phyloP scores from a whole-genome alignment of 64 coral and sea anemone species.

The Montipora capricornis region DNA sequence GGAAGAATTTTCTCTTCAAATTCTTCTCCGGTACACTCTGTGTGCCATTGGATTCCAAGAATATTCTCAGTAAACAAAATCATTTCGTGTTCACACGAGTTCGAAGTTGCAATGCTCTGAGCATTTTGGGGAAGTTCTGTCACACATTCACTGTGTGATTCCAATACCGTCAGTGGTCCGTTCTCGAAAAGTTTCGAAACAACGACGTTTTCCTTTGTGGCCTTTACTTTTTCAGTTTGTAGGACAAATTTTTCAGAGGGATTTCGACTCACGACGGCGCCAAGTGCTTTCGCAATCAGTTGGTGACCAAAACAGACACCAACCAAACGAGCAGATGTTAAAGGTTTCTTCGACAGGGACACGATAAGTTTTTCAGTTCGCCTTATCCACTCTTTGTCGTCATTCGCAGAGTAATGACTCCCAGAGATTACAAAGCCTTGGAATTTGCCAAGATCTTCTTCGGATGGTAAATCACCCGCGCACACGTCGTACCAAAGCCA shows the following conservation, averaged over 20 bases:
- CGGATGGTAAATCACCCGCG: slow-evolving; percentile 50
- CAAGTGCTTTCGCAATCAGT: slow-evolving; percentile 72
- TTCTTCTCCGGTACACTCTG: slow-evolving; percentile 41
- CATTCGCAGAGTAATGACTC: slow-evolving; percentile 72
- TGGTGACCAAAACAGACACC: slow-evolving; percentile 88
- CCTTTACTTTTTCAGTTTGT: slow-evolving; percentile 59
- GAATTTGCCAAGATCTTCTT: slow-evolving; percentile 59
- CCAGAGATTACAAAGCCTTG: slow-evolving; percentile 73
- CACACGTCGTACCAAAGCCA: slow-evolving; percentile 69
- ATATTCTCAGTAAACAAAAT: slow-evolving; percentile 72
- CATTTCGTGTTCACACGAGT: slow-evolving; percentile 79
- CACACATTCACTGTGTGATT: slow-evolving; percentile 88
- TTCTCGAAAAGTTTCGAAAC: slow-evolving; percentile 70
- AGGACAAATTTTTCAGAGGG: slow-evolving; percentile 70
- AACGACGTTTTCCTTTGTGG: slow-evolving; percentile 10
- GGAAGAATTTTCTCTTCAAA: slow-evolving; percentile 59
- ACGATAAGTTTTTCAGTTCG: slow-evolving; percentile 38
- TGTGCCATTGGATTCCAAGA: slow-evolving; percentile 74
- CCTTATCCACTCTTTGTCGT: slow-evolving; percentile 57
- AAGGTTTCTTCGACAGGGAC: slow-evolving; percentile 21
- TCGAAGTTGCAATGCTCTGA: slow-evolving; percentile 70
- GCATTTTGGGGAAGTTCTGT: slow-evolving; percentile 72
- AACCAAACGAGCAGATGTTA: slow-evolving; percentile 50
- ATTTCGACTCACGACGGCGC: slow-evolving; percentile 60
- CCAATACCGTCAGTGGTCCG: slow-evolving; percentile 59